Evolutionary conservation across 2,888 invertebrate genomes (phyloP).

Genomic region (Zygothrica quintamaculata): DNA sequence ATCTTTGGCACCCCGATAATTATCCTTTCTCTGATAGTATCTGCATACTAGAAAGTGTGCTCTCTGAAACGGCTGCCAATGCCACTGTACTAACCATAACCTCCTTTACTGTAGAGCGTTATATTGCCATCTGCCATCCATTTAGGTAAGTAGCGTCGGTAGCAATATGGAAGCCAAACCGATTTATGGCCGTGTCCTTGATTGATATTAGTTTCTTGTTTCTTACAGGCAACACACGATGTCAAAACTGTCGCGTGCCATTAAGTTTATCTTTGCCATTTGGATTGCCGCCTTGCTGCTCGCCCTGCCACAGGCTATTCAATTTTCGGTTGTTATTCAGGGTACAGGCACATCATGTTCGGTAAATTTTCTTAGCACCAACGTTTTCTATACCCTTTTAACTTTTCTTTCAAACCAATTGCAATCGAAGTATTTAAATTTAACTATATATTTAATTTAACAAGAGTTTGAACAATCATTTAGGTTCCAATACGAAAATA

Average conservation of each 20-base stretch:
- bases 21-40: conserved; percentile 91
- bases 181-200: conserved; percentile 16
- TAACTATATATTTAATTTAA: too few species aligned
- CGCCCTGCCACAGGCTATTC: conserved; percentile 89
- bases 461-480: too few species aligned
- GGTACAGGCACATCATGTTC: conserved; percentile 80
- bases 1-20: conserved; percentile 89
- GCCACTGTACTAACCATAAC: conserved; percentile 94
- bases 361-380: conserved; percentile 72
- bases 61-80: conserved; percentile 93
- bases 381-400: not conserved
- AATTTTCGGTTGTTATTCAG: conserved; percentile 82
- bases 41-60: conserved; percentile 90
- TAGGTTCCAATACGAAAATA: too few species aligned
- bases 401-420: too few species aligned
- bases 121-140: conserved; percentile 94
- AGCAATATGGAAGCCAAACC: not conserved
- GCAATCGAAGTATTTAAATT: too few species aligned
- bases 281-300: conserved; percentile 92
- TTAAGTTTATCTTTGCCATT: conserved; percentile 91
- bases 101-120: conserved; percentile 94
- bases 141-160: conserved; percentile 85
- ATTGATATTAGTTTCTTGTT: conserved; percentile 41
- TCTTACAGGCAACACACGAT: conserved; percentile 88
- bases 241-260: conserved; percentile 93